phyloP scores from a whole-genome alignment of 2,113 vertebrate genomes.

The Oncorhynchus kisutch region DNA sequence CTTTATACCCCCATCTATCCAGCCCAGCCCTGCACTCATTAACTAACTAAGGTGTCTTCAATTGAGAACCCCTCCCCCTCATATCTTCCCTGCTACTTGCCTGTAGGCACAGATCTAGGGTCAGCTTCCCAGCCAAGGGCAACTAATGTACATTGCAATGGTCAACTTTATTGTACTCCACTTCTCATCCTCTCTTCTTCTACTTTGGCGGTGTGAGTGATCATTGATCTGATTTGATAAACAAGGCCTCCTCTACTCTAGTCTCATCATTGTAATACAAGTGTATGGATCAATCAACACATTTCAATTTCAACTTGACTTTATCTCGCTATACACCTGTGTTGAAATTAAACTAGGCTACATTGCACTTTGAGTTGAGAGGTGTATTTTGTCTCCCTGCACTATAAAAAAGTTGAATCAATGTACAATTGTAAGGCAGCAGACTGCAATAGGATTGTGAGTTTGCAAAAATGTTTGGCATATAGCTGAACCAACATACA shows the following conservation, averaged over 20 bases:
- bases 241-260: neutral
- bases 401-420: no score
- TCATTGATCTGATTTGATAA: neutral
- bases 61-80: constrained; percentile 36
- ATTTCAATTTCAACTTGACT: no score
- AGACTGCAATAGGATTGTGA: no score
- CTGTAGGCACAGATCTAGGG: neutral
- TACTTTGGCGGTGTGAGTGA: neutral
- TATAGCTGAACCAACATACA: no score
- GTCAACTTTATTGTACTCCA: neutral
- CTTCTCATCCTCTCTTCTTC: neutral
- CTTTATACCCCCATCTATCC: constrained; percentile 53
- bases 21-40: constrained; percentile 55
- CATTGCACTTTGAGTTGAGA: no score
- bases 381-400: no score
- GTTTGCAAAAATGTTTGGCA: no score
- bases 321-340: no score
- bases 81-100: neutral
- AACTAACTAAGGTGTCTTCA: constrained; percentile 47
- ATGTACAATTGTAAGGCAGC: no score
- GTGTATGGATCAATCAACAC: no score
- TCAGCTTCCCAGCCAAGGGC: constrained; percentile 8
- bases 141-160: neutral
- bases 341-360: no score
- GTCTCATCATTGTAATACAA: neutral